phyloP scores from a whole-genome alignment of 2,888 invertebrate genomes.

The Hydroisotoma schaefferi region DNA sequence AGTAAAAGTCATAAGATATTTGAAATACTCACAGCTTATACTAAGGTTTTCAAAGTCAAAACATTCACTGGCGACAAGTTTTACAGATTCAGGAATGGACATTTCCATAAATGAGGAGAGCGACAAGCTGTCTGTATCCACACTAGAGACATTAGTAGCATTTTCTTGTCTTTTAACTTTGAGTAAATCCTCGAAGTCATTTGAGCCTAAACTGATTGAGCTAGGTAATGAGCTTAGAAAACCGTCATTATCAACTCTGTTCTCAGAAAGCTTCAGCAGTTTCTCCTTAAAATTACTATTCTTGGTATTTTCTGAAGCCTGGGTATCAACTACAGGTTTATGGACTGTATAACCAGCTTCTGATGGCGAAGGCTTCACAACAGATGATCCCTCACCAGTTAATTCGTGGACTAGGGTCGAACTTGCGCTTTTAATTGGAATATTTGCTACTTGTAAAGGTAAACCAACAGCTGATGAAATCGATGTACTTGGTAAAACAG shows the following conservation, averaged over 20 bases:
- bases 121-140: slow-evolving; percentile 39
- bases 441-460: no score
- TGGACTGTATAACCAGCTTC: no score
- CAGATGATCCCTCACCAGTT: no score
- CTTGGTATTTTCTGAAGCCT: no score
- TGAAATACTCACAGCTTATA: slow-evolving; percentile 26
- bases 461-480: no score
- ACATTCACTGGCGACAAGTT: slow-evolving; percentile 37
- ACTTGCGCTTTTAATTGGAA: no score
- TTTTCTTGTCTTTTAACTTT: slow-evolving; percentile 7
- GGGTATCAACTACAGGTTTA: no score
- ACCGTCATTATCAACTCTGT: background rate
- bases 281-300: no score
- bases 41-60: slow-evolving; percentile 37
- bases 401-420: no score
- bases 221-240: background rate
- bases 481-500: no score
- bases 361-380: no score
- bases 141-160: slow-evolving; percentile 9
- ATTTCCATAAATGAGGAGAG: slow-evolving; percentile 48
- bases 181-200: slow-evolving; percentile 26
- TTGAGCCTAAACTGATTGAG: background rate
- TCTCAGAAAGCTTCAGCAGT: no score
- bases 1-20: background rate
- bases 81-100: slow-evolving; percentile 46